These are phyloP conservation scores for Terebella lapidaria DNA, from an alignment of 2,888 invertebrate genomes.

Conservation along the genomic window DNA sequence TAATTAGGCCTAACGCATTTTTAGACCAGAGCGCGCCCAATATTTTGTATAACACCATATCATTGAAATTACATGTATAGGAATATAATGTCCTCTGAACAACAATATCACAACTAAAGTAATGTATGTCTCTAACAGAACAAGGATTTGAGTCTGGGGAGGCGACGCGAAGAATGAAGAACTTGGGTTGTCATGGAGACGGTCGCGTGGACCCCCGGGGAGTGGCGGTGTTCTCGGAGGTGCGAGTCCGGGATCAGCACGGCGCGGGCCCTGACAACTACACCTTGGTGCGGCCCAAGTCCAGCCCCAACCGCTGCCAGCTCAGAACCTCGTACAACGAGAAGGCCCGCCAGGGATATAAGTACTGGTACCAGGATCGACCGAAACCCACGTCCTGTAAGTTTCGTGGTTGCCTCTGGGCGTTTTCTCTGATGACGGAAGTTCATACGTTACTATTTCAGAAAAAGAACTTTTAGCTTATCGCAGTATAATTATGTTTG, in stretches of 20 bases:
- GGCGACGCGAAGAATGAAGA: too few species aligned
- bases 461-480: not conserved
- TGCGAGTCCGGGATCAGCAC: slow-evolving; percentile 12
- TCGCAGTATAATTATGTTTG: not conserved
- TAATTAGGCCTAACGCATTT: too few species aligned
- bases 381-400: slow-evolving; percentile 46
- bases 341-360: slow-evolving; percentile 41
- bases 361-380: slow-evolving; percentile 45
- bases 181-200: not conserved
- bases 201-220: not conserved
- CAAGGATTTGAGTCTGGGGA: too few species aligned
- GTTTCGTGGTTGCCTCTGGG: too few species aligned
- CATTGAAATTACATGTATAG: too few species aligned
- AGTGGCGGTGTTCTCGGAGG: slow-evolving; percentile 6
- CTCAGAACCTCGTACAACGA: slow-evolving; percentile 34
- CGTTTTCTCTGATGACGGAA: not conserved
- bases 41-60: too few species aligned
- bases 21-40: too few species aligned
- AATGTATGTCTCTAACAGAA: too few species aligned
- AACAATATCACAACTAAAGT: too few species aligned
- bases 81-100: too few species aligned
- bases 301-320: slow-evolving; percentile 17
- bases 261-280: not conserved
- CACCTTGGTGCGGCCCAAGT: slow-evolving; percentile 26
- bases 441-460: not conserved